Percentiles rank a stretch among this genome's conserved stretches.
Evolutionary conservation across 2,797 vertebrate species (phyloP).

Genomic region (Ispidina lecontei): DNA sequence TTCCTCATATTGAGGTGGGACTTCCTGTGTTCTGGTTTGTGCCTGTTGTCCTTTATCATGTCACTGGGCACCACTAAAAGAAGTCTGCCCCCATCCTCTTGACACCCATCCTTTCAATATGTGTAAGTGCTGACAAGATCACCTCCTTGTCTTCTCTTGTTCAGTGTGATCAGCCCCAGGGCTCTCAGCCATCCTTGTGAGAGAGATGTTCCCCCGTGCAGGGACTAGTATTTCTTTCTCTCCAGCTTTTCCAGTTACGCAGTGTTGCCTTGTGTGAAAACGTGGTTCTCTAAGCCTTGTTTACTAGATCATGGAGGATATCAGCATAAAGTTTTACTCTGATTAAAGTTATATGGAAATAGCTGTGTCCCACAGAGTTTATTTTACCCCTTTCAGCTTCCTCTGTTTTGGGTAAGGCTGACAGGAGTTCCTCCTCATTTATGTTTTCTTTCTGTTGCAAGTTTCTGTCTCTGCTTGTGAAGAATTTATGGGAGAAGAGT

Average conservation of each 20-base stretch:
- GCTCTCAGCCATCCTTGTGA: background rate
- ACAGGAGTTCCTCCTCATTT: background rate
- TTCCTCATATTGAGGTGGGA: background rate
- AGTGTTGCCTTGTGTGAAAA: background rate
- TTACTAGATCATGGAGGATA: background rate
- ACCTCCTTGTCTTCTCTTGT: background rate
- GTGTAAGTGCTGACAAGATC: background rate
- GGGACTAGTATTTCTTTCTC: background rate
- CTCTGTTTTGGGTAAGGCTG: background rate
- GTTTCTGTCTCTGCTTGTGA: background rate
- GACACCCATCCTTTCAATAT: too few species aligned
- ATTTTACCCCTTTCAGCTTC: background rate
- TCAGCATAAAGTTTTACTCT: background rate
- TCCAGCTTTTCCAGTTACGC: background rate
- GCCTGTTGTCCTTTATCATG: background rate
- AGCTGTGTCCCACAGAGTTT: background rate
- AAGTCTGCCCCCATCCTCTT: background rate
- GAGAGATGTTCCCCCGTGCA: background rate
- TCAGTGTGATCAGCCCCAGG: background rate
- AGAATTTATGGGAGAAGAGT: background rate
- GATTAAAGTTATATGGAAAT: background rate
- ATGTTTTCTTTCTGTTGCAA: background rate
- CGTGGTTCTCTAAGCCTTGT: background rate
- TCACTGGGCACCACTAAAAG: background rate
- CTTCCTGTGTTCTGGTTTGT: background rate